Base-by-base conservation (phyloP, 2,888 invertebrate genomes). In the Megamerina dolium region DNA sequence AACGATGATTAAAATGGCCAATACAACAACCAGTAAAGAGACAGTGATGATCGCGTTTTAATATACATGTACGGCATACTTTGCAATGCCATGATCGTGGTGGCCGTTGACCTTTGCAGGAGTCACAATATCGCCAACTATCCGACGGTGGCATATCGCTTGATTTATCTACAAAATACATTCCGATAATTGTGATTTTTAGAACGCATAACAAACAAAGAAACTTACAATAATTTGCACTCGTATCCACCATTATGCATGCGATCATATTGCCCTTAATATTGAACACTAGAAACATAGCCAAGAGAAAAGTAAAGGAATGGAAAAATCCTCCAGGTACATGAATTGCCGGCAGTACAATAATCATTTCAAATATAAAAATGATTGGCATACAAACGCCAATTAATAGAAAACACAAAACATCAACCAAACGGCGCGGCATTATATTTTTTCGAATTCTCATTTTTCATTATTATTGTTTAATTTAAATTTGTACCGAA, bases 21-120 rank as follows among this genome's bases (percentile, higher is more conserved):
- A 94, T 75, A 64, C 94, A 94, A 61, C 83, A 85, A 16, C 87
- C 88, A 23, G 87, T 83, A 66, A 93, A 94, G 52, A 85, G 81
- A 63, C 94, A 88, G 64, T 89, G 87, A 72, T 88, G 91, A 66
- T 91, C 92, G 50, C 93, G 76, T 69, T 88, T 90, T 38, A 70
- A 29, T 38, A 94, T 81, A 66, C 96, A 97, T 5, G 77, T 74
- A 51, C 85, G 76, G 68, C 96, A 97, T 4, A 75, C 76, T 32
- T 78, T 75, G 64, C 96, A 97, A 64, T 96, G 96, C 81, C 90
- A 92, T 1, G 94, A 83, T 37, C 95, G 77, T 2, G 92, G 90
- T 2, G 89, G 89, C 3, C 80, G 75, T 5, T 80, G 46, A 33
- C 77, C 74, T 61, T 87, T 82, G 43, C 96, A 96, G 0, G 74